Evolutionary conservation across 1,140 invertebrate genomes (phyloP), one percentile per base, ranked within the genome.

Genomic region (Eumaeus atala): DNA sequence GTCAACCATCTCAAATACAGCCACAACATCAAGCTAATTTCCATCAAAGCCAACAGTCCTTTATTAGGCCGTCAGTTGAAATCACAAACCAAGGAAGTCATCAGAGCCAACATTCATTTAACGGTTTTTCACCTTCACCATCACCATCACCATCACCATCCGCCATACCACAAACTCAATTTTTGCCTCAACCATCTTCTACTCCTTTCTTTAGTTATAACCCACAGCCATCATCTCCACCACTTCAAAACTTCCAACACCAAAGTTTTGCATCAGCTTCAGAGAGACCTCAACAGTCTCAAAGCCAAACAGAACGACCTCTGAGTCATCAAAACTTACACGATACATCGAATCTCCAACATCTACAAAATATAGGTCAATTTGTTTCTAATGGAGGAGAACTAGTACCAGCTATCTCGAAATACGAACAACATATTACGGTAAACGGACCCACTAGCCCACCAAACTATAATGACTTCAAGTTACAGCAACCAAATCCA

Each of bases 391-490:
- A 90, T 2, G 89, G 87, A 3, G 91, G 92, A 11, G 92, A 94
- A 80, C 83, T 94, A 38, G 89, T 93, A n/a, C 90, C 92, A 58
- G 90, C 93, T 28, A 90, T 94, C 53, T 91, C 93, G 7, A 93
- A 93, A 82, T 91, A 91, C 56, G 93, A 94, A 79, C 92, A 94
- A 62, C 93, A 94, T 70, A 91, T 92, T 40, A 89, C 90, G 5
- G 87, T 91, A 16, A 87, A 85, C 35, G 79, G 88, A 38, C 72
- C 70, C n/a, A 74, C 68, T 28, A 56, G 59, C 7, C 66, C 70
- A 61, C 56, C 72, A n/a, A 70, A 60, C 50, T 78, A 70, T 51
- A 74, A 61, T 53, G 59, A 58, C n/a, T 64, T 81, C 36, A 65
- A 62, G 56, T 61, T 61, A 57, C 48, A 61, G 48, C 73, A 84